phyloP scores from a whole-genome alignment of 2,888 invertebrate genomes.

The Ectropis crepuscularia region DNA sequence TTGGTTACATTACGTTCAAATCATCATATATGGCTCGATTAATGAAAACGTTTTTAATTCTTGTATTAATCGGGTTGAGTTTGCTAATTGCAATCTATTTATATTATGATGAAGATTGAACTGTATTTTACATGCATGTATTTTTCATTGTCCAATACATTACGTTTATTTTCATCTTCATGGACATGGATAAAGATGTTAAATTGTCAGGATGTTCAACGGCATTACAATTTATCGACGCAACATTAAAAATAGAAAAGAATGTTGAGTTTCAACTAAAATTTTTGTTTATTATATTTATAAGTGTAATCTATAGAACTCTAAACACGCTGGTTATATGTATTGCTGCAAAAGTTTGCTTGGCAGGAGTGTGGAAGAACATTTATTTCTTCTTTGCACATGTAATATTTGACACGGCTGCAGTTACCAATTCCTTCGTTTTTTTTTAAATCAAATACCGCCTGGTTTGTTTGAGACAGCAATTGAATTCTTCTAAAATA shows the following conservation, averaged over 20 bases:
- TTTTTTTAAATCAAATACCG: conserved; percentile 1
- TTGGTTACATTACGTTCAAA: background rate
- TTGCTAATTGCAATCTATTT: background rate
- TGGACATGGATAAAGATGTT: background rate
- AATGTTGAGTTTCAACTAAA: background rate
- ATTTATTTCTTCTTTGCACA: background rate
- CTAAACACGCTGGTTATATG: background rate
- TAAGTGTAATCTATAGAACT: background rate
- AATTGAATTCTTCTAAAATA: background rate
- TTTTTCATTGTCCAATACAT: too few species aligned
- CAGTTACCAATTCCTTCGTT: background rate
- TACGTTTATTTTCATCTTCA: background rate
- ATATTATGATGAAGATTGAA: too few species aligned
- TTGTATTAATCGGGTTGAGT: background rate
- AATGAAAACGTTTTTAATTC: background rate
- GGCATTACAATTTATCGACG: background rate
- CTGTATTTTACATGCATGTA: too few species aligned
- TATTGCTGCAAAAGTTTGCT: background rate
- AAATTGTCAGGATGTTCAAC: background rate
- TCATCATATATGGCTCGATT: background rate
- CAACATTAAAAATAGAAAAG: background rate
- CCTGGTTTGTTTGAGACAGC: background rate
- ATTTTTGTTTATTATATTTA: background rate
- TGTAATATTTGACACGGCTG: background rate
- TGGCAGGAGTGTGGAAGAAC: background rate